These are phyloP conservation scores for Lasioglossum zephyrum DNA, from an alignment of 2,888 invertebrate genomes.

Conservation along the genomic window DNA sequence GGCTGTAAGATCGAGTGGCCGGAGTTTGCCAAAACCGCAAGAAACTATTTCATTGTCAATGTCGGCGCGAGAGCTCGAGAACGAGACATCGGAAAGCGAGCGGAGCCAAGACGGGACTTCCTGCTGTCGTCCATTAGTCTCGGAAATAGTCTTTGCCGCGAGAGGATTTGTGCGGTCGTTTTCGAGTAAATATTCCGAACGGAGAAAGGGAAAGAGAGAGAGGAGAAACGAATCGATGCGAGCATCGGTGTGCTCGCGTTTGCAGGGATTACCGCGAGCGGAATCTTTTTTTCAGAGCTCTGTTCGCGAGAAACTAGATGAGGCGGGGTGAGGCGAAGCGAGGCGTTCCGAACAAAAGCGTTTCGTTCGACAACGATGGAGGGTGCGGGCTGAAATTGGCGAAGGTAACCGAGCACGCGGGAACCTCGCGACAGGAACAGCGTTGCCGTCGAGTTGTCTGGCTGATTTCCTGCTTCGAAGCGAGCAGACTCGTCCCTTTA, in stretches of 20 bases:
- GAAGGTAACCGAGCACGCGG: constrained; percentile 42
- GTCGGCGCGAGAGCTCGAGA: constrained; percentile 40
- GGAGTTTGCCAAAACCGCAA: constrained; percentile 40
- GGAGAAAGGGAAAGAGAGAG: neutral
- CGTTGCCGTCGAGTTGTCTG: constrained; percentile 77
- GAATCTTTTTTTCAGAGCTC: neutral
- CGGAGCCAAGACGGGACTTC: constrained; percentile 6
- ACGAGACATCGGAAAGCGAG: constrained; percentile 10
- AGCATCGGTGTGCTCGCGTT: neutral
- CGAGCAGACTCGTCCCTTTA: constrained; percentile 72
- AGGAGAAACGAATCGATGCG: neutral
- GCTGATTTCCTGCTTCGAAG: constrained; percentile 74
- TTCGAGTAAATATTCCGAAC: constrained; percentile 19
- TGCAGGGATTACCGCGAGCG: neutral
- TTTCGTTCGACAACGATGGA: neutral
- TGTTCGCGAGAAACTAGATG: neutral
- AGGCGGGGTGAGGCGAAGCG: neutral
- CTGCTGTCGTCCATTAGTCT: constrained; percentile 4
- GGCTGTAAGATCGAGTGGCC: constrained; percentile 31
- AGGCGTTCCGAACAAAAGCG: neutral
- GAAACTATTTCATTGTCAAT: constrained; percentile 56
- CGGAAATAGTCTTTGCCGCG: neutral
- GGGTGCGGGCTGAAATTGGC: constrained; percentile 36
- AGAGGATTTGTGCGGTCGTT: neutral
- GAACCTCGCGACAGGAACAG: constrained; percentile 73